Evolutionary conservation across 2,113 vertebrate species (phyloP).

Genomic region (Oostethus manadensis): DNA sequence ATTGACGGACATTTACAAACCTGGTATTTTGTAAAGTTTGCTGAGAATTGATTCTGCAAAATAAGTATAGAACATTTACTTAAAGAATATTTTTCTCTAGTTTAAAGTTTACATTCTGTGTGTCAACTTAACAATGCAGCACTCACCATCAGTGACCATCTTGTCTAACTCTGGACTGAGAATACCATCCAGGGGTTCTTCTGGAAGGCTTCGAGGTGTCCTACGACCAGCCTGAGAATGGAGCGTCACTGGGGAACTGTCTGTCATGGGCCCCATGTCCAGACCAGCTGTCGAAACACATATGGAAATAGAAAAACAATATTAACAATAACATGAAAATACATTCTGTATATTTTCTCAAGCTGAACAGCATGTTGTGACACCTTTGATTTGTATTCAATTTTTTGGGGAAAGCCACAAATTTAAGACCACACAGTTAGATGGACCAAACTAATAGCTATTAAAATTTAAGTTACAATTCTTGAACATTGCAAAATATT

Average conservation of each 20-base stretch:
- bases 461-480: too few species aligned
- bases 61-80: slow-evolving; percentile 20
- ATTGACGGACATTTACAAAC: slow-evolving; percentile 59
- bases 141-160: slow-evolving; percentile 97
- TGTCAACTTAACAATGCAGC: not conserved
- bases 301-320: slow-evolving; percentile 47
- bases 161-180: slow-evolving; percentile 97
- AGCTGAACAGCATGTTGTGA: not conserved
- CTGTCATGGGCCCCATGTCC: slow-evolving; percentile 79
- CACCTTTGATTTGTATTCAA: not conserved
- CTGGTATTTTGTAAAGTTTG: slow-evolving; percentile 98
- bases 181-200: slow-evolving; percentile 90
- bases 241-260: slow-evolving; percentile 76
- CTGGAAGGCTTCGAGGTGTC: slow-evolving; percentile 78
- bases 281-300: slow-evolving; percentile 78
- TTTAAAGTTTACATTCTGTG: not conserved
- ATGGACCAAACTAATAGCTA: too few species aligned
- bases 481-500: not conserved
- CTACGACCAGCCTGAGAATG: slow-evolving; percentile 76
- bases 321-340: slow-evolving; percentile 10
- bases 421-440: not conserved
- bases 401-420: slow-evolving; percentile 2
- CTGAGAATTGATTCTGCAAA: slow-evolving; percentile 90
- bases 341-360: not conserved
- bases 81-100: too few species aligned